phyloP scores from a whole-genome alignment of 1,140 invertebrate species.

The Druon quercuslanigerum region DNA sequence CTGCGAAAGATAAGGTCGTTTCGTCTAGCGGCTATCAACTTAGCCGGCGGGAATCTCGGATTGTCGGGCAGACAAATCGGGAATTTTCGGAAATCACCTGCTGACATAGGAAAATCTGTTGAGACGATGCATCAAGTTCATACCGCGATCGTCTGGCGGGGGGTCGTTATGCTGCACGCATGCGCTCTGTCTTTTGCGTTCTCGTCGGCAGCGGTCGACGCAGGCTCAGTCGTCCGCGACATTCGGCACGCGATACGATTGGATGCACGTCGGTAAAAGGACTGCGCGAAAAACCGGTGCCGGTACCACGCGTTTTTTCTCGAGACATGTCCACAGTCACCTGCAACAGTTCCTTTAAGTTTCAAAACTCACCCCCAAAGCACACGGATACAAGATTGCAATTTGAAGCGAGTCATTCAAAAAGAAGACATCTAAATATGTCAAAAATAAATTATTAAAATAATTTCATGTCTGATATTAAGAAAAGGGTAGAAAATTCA shows the following conservation, averaged over 20 bases:
- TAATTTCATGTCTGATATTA: no score
- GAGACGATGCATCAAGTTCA: slow-evolving; percentile 51
- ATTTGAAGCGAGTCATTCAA: no score
- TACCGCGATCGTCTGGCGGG: slow-evolving; percentile 52
- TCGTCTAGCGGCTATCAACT: background rate
- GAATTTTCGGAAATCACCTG: slow-evolving; percentile 50
- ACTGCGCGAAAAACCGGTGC: slow-evolving; percentile 47
- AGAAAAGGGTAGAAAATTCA: no score
- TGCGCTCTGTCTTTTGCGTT: slow-evolving; percentile 69
- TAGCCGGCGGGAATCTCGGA: background rate
- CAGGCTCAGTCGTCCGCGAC: slow-evolving; percentile 74
- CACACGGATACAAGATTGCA: no score
- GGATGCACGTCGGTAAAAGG: slow-evolving; percentile 48
- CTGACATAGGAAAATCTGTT: slow-evolving; percentile 46
- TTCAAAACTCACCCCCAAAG: no score
- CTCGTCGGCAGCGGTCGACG: slow-evolving; percentile 60
- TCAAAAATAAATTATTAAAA: no score
- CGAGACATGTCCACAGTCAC: no score
- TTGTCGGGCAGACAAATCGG: background rate
- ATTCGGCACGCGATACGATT: slow-evolving; percentile 74
- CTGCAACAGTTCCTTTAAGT: no score
- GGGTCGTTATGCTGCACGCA: slow-evolving; percentile 64
- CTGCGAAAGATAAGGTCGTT: background rate
- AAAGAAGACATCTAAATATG: no score
- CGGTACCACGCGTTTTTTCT: slow-evolving; percentile 47